phyloP scores from a whole-genome alignment of 2,113 vertebrate species.

The Archilochus colubris region DNA sequence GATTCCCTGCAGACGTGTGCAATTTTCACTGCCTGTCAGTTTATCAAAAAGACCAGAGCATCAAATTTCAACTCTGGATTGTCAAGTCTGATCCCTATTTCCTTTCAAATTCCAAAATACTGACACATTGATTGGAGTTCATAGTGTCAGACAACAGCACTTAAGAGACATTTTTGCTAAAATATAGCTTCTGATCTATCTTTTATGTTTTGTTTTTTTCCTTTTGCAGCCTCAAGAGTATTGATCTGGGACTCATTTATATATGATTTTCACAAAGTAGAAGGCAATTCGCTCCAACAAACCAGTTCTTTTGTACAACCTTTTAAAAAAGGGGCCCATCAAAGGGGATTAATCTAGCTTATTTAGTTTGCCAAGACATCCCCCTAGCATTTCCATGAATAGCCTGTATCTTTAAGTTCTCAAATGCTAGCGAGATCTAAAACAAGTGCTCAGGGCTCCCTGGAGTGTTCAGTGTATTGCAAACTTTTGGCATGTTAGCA shows the following conservation, averaged over 20 bases:
- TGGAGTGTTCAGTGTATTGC: neutral
- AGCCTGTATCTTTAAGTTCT: slow-evolving; percentile 12
- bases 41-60: slow-evolving; percentile 72
- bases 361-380: slow-evolving; percentile 25
- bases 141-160: slow-evolving; percentile 70
- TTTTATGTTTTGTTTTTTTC: slow-evolving; percentile 13
- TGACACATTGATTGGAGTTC: slow-evolving; percentile 73
- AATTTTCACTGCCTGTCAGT: slow-evolving; percentile 70
- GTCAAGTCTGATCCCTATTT: slow-evolving; percentile 76
- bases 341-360: slow-evolving; percentile 26
- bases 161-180: slow-evolving; percentile 71
- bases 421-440: neutral
- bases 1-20: slow-evolving; percentile 57
- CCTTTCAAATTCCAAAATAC: slow-evolving; percentile 77
- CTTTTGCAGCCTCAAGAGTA: slow-evolving; percentile 43
- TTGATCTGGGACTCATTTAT: slow-evolving; percentile 63
- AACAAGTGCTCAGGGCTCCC: neutral
- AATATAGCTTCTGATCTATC: slow-evolving; percentile 62
- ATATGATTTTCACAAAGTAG: slow-evolving; percentile 57
- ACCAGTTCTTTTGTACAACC: slow-evolving; percentile 64
- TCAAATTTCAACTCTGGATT: slow-evolving; percentile 67
- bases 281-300: slow-evolving; percentile 29
- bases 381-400: neutral
- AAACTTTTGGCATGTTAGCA: neutral
- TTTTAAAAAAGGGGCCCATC: slow-evolving; percentile 46